Base-by-base conservation (phyloP, 2,888 invertebrate species). In the Cyrtodaria siliqua region DNA sequence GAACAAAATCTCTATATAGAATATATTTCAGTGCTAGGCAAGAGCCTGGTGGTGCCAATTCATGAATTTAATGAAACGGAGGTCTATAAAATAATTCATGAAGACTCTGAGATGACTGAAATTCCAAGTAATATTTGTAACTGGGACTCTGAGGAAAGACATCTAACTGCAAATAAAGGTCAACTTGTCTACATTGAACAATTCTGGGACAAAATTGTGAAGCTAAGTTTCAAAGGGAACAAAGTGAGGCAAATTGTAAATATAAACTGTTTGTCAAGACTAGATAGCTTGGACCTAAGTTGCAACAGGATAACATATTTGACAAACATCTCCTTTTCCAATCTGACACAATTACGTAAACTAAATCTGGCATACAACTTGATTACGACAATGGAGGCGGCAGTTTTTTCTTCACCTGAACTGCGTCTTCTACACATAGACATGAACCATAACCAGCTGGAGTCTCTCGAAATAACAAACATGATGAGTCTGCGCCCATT, bases 61-160 rank as follows among this genome's bases (percentile, higher is more conserved):
- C 3, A 8, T 12, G 29, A 42, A 0, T 44, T 53, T 44, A 9
- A 42, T 8, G 27, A 44, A 14, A 24, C 23, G 9, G 52, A 26
- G 3, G n/a, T 60, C 9, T 69, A 70, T 26, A 66, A 57, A 26
- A 42, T 76, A 16, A 44, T 49, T 9, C 47, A 59, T n/a, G 40
- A 47, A 0, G 9, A 52, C 29, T 33, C 38, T n/a, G 50, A 52
- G 12, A 56, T 70, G 56, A 66, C 66, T 23, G 56, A 62, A 27
- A 52, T 76, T 29, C 76, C 76, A 50, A 67, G 70, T 57, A 70
- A 76, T 52, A 18, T 76, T 23, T 76, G 76, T 18, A 42, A 76
- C 20, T 70, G 66, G 75, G 60, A 70, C 49, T 23, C 42, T 2
- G 59, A 63, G 42, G 26, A 18, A 27, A 47, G 49, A 26, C 23